These are phyloP conservation scores for Sarcophaga subvicina DNA, from an alignment of 2,888 invertebrate species.

Conservation along the genomic window DNA sequence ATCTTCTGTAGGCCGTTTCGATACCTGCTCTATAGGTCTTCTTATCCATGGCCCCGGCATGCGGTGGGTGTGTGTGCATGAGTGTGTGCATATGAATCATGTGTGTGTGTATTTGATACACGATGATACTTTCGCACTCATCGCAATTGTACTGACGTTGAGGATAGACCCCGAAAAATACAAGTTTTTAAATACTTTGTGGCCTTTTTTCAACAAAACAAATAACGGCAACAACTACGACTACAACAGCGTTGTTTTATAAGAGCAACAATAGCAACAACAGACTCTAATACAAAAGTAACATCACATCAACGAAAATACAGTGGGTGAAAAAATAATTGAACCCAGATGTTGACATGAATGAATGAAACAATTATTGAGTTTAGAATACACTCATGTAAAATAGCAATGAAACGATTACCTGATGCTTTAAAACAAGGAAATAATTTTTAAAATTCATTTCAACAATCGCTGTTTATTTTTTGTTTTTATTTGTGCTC, in stretches of 20 bases:
- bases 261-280: background rate
- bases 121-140: constrained; percentile 48
- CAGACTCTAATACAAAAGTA: background rate
- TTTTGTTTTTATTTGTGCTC: no score
- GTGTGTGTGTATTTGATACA: constrained; percentile 30
- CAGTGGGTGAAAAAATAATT: no score
- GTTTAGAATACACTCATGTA: no score
- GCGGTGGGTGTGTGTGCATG: constrained; percentile 9
- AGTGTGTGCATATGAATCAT: background rate
- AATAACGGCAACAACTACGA: constrained; percentile 30
- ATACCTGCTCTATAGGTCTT: no score
- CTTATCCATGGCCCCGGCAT: no score
- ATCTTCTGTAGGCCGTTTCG: no score
- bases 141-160: constrained; percentile 28
- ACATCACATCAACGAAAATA: background rate
- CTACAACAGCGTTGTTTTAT: background rate
- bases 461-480: no score
- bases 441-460: no score
- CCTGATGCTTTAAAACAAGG: no score
- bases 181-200: constrained; percentile 62
- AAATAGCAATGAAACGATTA: no score
- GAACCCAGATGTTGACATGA: no score
- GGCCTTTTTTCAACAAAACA: constrained; percentile 49
- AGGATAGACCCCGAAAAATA: constrained; percentile 44
- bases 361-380: no score